Evolutionary conservation across 1,140 invertebrate species (phyloP).

Genomic region (Heliconius hermathena): DNA sequence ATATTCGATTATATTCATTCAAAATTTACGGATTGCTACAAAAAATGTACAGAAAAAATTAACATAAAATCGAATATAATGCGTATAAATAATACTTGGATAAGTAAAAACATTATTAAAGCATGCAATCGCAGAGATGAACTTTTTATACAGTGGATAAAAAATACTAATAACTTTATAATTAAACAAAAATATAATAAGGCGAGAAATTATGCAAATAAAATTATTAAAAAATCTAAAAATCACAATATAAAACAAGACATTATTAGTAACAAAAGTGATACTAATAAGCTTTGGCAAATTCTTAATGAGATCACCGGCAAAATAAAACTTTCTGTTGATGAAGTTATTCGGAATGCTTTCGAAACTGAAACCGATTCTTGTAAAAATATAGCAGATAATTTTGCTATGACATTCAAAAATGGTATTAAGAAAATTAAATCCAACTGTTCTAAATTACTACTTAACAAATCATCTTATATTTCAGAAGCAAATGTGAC

Average conservation of each 20-base stretch:
- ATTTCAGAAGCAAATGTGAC: background rate
- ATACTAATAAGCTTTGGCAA: slow-evolving; percentile 23
- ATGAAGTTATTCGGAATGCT: background rate
- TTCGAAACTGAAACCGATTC: too few species aligned
- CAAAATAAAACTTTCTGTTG: slow-evolving; percentile 24
- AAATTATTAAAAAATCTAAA: too few species aligned
- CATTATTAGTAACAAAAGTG: slow-evolving; percentile 16
- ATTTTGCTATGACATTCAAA: too few species aligned
- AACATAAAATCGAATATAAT: slow-evolving; percentile 23
- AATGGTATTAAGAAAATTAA: too few species aligned
- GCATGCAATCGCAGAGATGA: slow-evolving; percentile 28
- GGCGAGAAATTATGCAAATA: too few species aligned
- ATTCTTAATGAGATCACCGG: slow-evolving; percentile 30
- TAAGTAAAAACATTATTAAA: slow-evolving; percentile 28
- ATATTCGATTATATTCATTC: background rate
- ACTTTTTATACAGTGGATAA: slow-evolving; percentile 30
- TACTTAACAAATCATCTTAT: too few species aligned
- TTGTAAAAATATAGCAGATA: too few species aligned
- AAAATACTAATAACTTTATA: slow-evolving; percentile 25
- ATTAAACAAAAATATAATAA: slow-evolving; percentile 33
- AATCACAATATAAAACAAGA: too few species aligned
- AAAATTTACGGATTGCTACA: slow-evolving; percentile 29
- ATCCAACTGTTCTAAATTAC: too few species aligned
- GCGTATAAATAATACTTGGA: slow-evolving; percentile 24
- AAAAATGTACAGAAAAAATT: slow-evolving; percentile 26